Conservation (phyloP, 2,113 vertebrate genomes). For the Pachypanchax playfairii region DNA sequence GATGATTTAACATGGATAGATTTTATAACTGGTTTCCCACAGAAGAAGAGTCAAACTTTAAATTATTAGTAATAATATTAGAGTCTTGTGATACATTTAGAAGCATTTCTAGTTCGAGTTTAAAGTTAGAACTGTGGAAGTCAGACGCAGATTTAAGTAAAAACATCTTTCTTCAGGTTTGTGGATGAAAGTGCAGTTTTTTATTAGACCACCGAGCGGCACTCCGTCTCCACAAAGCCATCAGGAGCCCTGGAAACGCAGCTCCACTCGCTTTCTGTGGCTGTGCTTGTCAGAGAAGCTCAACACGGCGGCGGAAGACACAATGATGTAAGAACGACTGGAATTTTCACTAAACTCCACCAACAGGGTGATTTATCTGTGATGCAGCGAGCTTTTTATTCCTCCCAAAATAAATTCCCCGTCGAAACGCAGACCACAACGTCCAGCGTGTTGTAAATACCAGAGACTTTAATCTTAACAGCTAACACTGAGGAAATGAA, state of each 20-base stretch:
- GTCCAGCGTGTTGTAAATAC: background rate
- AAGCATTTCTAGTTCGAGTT: too few species aligned
- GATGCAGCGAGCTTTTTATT: background rate
- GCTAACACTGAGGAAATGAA: too few species aligned
- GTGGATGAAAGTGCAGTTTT: slow-evolving; percentile 8
- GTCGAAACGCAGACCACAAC: background rate
- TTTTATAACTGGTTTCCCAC: too few species aligned
- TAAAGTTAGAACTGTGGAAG: too few species aligned
- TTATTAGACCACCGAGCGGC: slow-evolving; percentile 43
- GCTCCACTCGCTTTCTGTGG: too few species aligned
- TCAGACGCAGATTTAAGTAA: background rate
- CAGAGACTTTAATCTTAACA: too few species aligned
- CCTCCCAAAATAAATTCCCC: background rate
- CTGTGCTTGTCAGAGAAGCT: background rate
- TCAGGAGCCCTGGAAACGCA: background rate
- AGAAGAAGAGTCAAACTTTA: too few species aligned
- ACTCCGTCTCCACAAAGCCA: slow-evolving; percentile 43
- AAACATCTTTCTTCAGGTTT: rapidly evolving
- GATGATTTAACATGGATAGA: too few species aligned
- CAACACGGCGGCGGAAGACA: background rate
- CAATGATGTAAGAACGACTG: background rate
- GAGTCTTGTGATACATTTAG: too few species aligned
- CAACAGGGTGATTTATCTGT: background rate
- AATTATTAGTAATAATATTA: background rate
- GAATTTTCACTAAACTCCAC: background rate